These are phyloP conservation scores for Melieria crassipennis DNA, from an alignment of 2,888 invertebrate species.

Conservation along the genomic window DNA sequence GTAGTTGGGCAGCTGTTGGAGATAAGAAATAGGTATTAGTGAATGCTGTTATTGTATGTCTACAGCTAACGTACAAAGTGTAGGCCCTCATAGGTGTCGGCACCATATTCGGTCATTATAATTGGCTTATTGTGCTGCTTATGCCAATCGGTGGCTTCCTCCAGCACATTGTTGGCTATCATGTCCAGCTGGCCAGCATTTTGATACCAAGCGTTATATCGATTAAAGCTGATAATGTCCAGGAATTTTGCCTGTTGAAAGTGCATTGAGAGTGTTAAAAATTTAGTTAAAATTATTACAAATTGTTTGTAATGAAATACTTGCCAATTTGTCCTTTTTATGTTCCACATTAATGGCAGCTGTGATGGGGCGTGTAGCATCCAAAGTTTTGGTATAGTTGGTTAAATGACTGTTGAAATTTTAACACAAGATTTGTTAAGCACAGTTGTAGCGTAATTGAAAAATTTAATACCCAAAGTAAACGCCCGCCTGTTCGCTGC, in stretches of 20 bases:
- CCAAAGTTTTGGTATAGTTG: constrained; percentile 78
- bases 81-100: constrained; percentile 90
- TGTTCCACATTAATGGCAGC: constrained; percentile 76
- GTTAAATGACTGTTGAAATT: constrained; percentile 72
- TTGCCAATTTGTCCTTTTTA: constrained; percentile 73
- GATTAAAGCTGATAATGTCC: constrained; percentile 94
- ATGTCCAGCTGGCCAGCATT: constrained; percentile 83
- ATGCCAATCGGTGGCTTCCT: constrained; percentile 84
- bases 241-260: constrained; percentile 74
- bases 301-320: not conserved
- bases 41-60: not conserved
- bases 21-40: not conserved
- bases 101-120: constrained; percentile 95
- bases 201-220: constrained; percentile 95
- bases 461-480: constrained; percentile 77
- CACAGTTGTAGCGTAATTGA: not conserved
- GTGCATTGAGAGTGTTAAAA: not conserved
- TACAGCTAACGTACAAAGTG: constrained; percentile 75
- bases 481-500: constrained; percentile 72
- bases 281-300: not conserved
- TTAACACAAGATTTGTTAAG: not conserved
- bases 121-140: constrained; percentile 85
- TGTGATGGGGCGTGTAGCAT: constrained; percentile 85
- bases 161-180: constrained; percentile 75
- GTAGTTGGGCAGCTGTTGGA: constrained; percentile 74